Evolutionary conservation across 2,888 invertebrate genomes (phyloP).

Genomic region (Lasiommata megera): DNA sequence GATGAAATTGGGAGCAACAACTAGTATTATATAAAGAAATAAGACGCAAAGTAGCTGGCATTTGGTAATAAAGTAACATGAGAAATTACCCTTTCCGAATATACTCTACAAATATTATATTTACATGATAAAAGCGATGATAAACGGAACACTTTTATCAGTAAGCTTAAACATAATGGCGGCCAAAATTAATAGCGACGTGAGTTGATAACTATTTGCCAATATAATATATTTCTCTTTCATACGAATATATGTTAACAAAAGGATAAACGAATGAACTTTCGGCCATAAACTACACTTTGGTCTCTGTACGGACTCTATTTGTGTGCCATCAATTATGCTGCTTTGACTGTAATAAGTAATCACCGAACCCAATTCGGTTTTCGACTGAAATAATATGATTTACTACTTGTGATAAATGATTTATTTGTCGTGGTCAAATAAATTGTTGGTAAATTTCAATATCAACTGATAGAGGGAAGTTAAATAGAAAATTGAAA

Average conservation of each 20-base stretch:
- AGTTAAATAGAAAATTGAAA: too few species aligned
- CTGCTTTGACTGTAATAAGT: constrained; percentile 14
- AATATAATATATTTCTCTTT: constrained; percentile 22
- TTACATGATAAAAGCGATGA: neutral
- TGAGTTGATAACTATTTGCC: constrained; percentile 12
- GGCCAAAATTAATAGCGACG: constrained; percentile 10
- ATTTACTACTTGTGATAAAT: neutral
- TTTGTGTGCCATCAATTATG: constrained; percentile 23
- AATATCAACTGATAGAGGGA: too few species aligned
- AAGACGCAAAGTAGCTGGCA: too few species aligned
- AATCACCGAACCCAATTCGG: constrained; percentile 8
- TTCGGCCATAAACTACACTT: constrained; percentile 21
- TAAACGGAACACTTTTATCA: constrained; percentile 1
- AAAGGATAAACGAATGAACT: constrained; percentile 24
- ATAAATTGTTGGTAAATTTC: too few species aligned
- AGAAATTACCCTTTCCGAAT: neutral
- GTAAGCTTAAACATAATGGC: constrained; percentile 4
- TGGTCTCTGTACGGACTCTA: constrained; percentile 16
- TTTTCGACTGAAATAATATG: neutral
- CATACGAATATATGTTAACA: constrained; percentile 21
- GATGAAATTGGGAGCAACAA: too few species aligned
- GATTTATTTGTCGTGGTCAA: too few species aligned
- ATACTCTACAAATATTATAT: neutral
- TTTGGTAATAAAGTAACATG: neutral
- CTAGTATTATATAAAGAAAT: too few species aligned